Base-by-base conservation (phyloP, 1,140 invertebrate species). In the Apocrypta bakeri region DNA sequence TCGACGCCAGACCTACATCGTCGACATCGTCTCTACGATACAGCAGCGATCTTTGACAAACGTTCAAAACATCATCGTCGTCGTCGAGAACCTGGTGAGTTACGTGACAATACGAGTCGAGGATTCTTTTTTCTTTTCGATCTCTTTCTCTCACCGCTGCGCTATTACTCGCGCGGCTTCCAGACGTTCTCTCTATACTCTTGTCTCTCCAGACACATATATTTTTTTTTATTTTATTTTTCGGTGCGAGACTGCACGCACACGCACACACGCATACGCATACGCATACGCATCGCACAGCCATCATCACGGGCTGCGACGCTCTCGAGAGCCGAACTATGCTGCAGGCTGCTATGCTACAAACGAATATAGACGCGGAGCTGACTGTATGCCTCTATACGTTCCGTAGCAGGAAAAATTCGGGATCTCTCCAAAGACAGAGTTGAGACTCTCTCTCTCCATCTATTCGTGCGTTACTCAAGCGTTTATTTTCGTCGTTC, bases 401-500 rank as follows among this genome's bases (percentile, higher is more conserved):
- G 69, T 73, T 80, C 56, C 69, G 61, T 71, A 63, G 56, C 40
- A 79, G 78, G 78, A 79, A 79, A 73, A 79, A 79, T 61, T 9
- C 64, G 31, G 56, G 48, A 42, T 25, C 21, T 66, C 75, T 66
- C 33, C 37, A 1, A 31, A 61, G 68, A 61, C 21, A 29, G 42
- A 69, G 29, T 29, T 21, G 64, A 56, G 75, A 56, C 24, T 56
- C 48, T 17, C 21, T 56, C 48, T 56, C 48, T 9, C 27, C 27
- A n/a, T n/a, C n/a, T n/a, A n/a, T n/a, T n/a, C 66, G 66, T 24
- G 24, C 27, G 42, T 80, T 80, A 73, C 48, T 73, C 37, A 76
- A 71, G 72, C 80, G 74, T 82, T 69, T 82, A 82, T 82, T 82
- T 81, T 82, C n/a, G 64, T 82, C 80, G 63, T 31, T 48, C 40